A percentile compares a stretch with the other conserved stretches of the same genome.
phyloP scores from a whole-genome alignment of 2,113 vertebrate species.

The Sinocyclocheilus maitianheensis region DNA sequence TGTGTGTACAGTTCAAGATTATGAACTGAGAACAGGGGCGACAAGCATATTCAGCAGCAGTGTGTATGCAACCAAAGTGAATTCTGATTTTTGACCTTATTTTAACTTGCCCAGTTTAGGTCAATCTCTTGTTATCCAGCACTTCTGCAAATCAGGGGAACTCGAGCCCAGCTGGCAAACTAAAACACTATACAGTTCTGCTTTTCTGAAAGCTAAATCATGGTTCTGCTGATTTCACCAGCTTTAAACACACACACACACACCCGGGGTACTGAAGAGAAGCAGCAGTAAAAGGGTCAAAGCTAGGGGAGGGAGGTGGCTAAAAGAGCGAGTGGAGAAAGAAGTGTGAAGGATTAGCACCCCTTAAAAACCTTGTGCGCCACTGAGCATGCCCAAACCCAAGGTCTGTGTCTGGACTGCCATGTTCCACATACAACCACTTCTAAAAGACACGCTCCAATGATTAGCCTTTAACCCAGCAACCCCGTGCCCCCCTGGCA shows the following conservation, averaged over 20 bases:
- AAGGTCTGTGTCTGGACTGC: not conserved
- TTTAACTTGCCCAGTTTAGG: not conserved
- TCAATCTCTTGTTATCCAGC: not conserved
- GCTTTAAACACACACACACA: slow-evolving; percentile 30
- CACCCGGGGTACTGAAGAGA: not conserved
- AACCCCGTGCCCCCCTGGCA: slow-evolving; percentile 14
- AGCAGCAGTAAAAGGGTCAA: not conserved
- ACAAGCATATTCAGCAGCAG: not conserved
- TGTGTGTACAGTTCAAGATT: not conserved
- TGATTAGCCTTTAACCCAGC: slow-evolving; percentile 51
- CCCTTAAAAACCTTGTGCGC: slow-evolving; percentile 1
- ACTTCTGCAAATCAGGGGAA: slow-evolving; percentile 27
- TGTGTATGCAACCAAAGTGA: not conserved
- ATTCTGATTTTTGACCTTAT: not conserved
- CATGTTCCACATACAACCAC: slow-evolving; percentile 12
- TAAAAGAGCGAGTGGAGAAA: not conserved
- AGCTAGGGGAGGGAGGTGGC: not conserved
- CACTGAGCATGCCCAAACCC: slow-evolving; percentile 37
- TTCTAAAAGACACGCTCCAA: slow-evolving; percentile 17
- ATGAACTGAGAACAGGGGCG: not conserved
- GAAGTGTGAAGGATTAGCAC: slow-evolving; percentile 42
- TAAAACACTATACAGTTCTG: slow-evolving; percentile 12
- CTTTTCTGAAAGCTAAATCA: slow-evolving; percentile 20
- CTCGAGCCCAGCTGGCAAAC: slow-evolving; percentile 12
- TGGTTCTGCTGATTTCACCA: slow-evolving; percentile 12